Conservation (phyloP, 2,888 invertebrate genomes). For the Agrochola litura region DNA sequence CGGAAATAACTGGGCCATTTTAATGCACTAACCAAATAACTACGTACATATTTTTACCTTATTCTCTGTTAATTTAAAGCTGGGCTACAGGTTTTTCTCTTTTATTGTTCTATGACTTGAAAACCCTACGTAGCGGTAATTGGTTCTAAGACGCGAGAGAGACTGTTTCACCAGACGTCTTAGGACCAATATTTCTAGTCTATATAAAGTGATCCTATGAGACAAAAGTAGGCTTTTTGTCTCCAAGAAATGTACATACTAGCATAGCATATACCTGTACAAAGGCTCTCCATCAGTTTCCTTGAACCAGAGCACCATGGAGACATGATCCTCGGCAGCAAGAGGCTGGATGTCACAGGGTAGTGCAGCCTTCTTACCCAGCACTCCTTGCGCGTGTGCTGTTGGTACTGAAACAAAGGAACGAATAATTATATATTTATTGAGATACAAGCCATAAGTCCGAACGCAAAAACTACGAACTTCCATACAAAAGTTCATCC, state of each 20-base stretch:
- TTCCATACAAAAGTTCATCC: not conserved
- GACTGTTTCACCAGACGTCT: too few relatives aligned
- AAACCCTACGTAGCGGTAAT: too few relatives aligned
- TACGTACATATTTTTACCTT: constrained; percentile 21
- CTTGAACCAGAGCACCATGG: constrained; percentile 97
- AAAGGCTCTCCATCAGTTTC: constrained; percentile 95
- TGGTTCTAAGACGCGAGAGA: too few relatives aligned
- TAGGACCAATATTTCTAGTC: too few relatives aligned
- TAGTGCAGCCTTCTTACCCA: constrained; percentile 95
- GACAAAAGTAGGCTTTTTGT: too few relatives aligned
- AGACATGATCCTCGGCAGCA: constrained; percentile 94
- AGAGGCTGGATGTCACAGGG: constrained; percentile 96
- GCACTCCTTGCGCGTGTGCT: constrained; percentile 94
- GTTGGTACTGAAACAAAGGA: constrained; percentile 92
- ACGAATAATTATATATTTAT: not conserved
- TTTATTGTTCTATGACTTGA: not conserved
- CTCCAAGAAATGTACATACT: not conserved
- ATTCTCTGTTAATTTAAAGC: constrained; percentile 17
- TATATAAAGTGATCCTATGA: too few relatives aligned
- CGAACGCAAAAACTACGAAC: not conserved
- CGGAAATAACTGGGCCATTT: constrained; percentile 29
- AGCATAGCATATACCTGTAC: constrained; percentile 92
- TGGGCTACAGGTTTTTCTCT: not conserved
- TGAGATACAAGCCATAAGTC: not conserved
- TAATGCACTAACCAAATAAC: constrained; percentile 26